Base-by-base conservation (phyloP, 2,113 vertebrate genomes). In the Euleptes europaea region DNA sequence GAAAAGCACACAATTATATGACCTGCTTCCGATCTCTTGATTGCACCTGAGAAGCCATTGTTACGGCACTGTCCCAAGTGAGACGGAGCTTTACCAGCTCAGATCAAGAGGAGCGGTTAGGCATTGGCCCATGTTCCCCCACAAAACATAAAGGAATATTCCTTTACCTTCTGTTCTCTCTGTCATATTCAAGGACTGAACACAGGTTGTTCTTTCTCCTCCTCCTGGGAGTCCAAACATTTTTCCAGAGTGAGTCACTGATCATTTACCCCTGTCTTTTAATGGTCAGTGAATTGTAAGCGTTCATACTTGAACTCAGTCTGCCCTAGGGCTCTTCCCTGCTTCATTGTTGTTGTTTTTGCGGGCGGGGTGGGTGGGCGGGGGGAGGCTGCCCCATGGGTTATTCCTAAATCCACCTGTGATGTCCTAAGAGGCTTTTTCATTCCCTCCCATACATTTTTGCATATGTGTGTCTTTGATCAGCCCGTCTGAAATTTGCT, bases 341-440 rank as follows among this genome's bases (percentile, higher is more conserved):
- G 7, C 23, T 51, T 66, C 73, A 67, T 67, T 78, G 81, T 86
- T 51, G 10, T 69, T 80, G 70, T n/a, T n/a, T n/a, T n/a, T n/a
- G n/a, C n/a, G n/a, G n/a, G n/a, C n/a, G 9, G 5, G 5, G 60
- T 23, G 23, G 49, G 49, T 65, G 13, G 11, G 35, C n/a, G n/a
- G n/a, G n/a, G 54, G 81, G 38, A 26, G 71, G 74, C 21, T 88
- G 14, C 6, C 60, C 26, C 26, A 28, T 69, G 31, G 67, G 60
- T 82, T 49, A 73, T 0, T 83, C 38, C 67, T 90, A 2, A 26
- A 84, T 89, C 88, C 74, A 57, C 1, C 81, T 71, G 82, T 2
- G 9, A 80, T 1, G 63, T 5, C 33, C 1, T 0, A 23, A 40
- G 8, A 33, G 5, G 15, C 54, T 42, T 5, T 84, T 0, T 0